Evolutionary conservation across 2,113 vertebrate species (phyloP), one percentile per base, ranked within the genome.

Genomic region (Malurus alboscapulatus): DNA sequence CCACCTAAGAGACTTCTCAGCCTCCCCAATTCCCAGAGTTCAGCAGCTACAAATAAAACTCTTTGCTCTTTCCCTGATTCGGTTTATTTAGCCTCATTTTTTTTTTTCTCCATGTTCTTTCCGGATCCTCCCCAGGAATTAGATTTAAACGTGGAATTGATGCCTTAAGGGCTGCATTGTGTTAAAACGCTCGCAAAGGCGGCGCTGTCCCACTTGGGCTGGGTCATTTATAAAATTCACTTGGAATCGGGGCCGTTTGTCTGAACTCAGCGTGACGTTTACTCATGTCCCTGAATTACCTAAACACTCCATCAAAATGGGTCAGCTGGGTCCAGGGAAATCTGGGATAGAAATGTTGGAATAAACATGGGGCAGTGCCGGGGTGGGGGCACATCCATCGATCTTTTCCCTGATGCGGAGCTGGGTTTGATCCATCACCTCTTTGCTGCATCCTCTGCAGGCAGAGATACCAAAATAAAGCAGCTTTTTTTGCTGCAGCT

Each of bases 31-130:
- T 95, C 93, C 95, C 89, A 90, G 79, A 95, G 90, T 97, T 95
- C 86, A 93, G 93, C 76, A 96, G 96, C 93, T 96, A 90, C 96
- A 97, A 96, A 97, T 95, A 95, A 92, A 95, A 93, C 85, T 79
- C 95, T 83, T 72, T 75, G 78, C 96, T 95, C 88, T 79, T 96
- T 59, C 65, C 55, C 58, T 73, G 84, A 87, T 94, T 92, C 93
- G 48, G 88, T 94, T 92, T 96, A 57, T 95, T 95, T 96, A 96
- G 92, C 92, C 88, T 95, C 51, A 48, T 88, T 96, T 96, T 79
- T 58, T 58, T 40, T 40, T 24, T 19, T 3, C 1, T 10, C 77
- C 81, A 55, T 82, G 77, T 87, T 91, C 90, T 92, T 93, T 94
- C 91, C 77, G 90, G 84, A 79, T 88, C 90, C 80, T 95, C 95